Evolutionary conservation across 2,797 vertebrate genomes (phyloP), one percentile per base, ranked within the genome.

Genomic region (Schizopygopsis pylzovi): DNA sequence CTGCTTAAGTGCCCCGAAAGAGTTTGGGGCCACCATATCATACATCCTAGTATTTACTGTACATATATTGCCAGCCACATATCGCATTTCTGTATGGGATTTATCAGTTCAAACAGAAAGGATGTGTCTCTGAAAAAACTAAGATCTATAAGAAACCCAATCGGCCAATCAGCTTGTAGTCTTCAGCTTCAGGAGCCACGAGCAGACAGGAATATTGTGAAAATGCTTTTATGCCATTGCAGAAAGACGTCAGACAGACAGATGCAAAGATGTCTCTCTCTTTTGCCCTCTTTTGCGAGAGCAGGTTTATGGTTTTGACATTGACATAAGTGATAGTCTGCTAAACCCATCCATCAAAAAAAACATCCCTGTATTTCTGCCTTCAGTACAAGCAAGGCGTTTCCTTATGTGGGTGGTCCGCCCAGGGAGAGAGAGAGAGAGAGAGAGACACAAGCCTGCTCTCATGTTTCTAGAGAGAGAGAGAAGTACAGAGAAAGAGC

Each of bases 351-450:
- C 93, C 92, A 88, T 93, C 93, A 93, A 89, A 93, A 92, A 82
- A 85, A 16, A 87, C 92, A 90, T 92, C 93, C 91, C 92, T 93
- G 92, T 91, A 89, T 92, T 89, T 91, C 90, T 91, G 93, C 93
- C 92, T 90, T 88, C 80, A 89, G 93, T 94, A 93, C 91, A 92
- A 92, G 93, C 93, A 86, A 94, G 94, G 93, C 93, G 93, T 95
- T 95, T 95, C 95, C 93, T 93, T 93, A 91, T 95, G 94, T 94
- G 95, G 94, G 95, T 96, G 95, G 95, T 95, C 95, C 92, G 61
- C 91, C 89, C 68, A 28, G 81, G 49, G 82, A 86, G 87, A 83
- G 86, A 85, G 83, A 77, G 78, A 85, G 83, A 77, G 78, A 28
- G 77, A 75, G 82, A 59, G 45, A 49, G 88, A 92, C 88, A 83